A percentile compares a stretch with the other conserved stretches of the same genome.
Conservation (phyloP, 2,113 vertebrate species). For the Varanus salvator region DNA sequence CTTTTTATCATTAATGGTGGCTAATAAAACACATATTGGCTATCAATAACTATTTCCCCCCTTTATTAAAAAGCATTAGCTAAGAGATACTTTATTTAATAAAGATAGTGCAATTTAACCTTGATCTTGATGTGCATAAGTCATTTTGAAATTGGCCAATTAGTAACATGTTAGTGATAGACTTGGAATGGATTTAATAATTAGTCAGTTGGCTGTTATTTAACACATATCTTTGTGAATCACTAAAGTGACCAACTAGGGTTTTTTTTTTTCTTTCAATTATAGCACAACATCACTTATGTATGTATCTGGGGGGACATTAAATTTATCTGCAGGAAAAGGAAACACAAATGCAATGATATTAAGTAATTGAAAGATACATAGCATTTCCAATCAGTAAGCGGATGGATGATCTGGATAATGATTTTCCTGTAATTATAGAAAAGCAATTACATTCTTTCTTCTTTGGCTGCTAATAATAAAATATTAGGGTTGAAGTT, state of each 20-base stretch:
- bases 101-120: conserved; percentile 1
- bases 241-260: conserved; percentile 20
- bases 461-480: conserved; percentile 19
- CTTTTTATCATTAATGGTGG: conserved; percentile 26
- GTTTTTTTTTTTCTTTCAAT: neutral
- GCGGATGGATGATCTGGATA: conserved; percentile 23
- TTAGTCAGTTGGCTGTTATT: conserved; percentile 25
- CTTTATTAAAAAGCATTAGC: conserved; percentile 6
- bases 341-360: conserved; percentile 24
- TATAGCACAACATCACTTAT: conserved; percentile 22
- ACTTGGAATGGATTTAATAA: neutral
- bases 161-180: neutral
- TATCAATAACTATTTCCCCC: neutral
- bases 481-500: neutral
- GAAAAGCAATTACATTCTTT: conserved; percentile 39
- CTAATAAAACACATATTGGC: conserved; percentile 14
- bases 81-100: neutral
- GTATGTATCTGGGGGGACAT: conserved; percentile 12
- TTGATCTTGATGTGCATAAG: neutral
- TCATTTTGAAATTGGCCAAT: conserved; percentile 25
- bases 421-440: conserved; percentile 38
- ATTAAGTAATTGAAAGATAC: conserved; percentile 37
- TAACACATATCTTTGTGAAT: conserved; percentile 45
- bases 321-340: conserved; percentile 31
- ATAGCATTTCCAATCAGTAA: conserved; percentile 36